Evolutionary conservation across 2,888 invertebrate species (phyloP), one percentile per base, ranked within the genome.

Genomic region (Globia sparganii): DNA sequence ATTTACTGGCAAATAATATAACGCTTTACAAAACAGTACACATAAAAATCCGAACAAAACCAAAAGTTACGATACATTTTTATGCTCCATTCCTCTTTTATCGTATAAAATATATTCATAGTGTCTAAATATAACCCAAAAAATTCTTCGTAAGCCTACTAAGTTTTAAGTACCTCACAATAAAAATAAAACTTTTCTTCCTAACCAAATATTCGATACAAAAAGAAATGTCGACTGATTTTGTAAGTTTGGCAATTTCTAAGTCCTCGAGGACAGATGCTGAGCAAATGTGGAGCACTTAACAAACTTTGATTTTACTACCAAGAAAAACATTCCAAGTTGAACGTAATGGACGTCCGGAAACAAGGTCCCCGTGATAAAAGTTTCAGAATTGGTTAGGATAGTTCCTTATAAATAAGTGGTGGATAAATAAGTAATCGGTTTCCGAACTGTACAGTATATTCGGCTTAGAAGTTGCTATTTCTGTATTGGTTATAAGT

Each of bases 271-370:
- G 79, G 84, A 83, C 74, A 82, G 78, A 76, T 78, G 75, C 61
- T 72, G 71, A 78, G 75, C 77, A 78, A 80, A 84, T 76, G 81
- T 80, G 76, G 75, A 79, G 81, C 87, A 87, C 87, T 87, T 88
- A 83, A 78, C 56, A 66, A 88, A 88, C 88, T 88, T 88, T 88
- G 89, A 88, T 88, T 88, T 88, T 89, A 88, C 89, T 85, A 81
- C 78, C 77, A 80, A 86, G 86, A 84, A 87, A 87, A 88, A 86
- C 89, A 81, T 84, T 72, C 79, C 31, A 88, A 81, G 64, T 84
- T 83, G 75, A 69, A 62, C 72, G 68, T 79, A 86, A 84, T 86
- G 83, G 86, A 88, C 82, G 78, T 86, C 66, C 77, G 74, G 78
- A 76, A 80, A 88, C 80, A 82, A 85, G 81, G 86, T 75, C 83